Evolutionary conservation across 2,888 invertebrate species (phyloP).

Genomic region (Dexiosoma caninum): DNA sequence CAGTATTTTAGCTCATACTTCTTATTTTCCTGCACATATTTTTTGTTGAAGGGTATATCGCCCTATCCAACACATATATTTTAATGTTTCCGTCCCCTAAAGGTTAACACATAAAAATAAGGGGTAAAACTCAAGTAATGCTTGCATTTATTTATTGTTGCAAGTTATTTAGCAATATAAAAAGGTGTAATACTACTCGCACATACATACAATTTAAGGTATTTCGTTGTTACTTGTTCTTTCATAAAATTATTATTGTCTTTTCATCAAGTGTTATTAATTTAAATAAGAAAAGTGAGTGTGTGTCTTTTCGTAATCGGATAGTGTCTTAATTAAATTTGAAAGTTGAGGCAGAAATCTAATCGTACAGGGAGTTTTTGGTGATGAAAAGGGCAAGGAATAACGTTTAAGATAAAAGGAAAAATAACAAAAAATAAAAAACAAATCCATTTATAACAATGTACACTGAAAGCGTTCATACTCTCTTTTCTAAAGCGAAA

Average conservation of each 20-base stretch:
- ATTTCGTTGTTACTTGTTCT: constrained; percentile 46
- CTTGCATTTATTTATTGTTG: constrained; percentile 43
- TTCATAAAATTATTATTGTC: constrained; percentile 62
- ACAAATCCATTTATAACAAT: too few species aligned
- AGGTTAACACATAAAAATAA: constrained; percentile 52
- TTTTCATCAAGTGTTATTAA: constrained; percentile 63
- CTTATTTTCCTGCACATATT: not conserved
- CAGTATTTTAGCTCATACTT: constrained; percentile 8
- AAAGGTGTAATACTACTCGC: constrained; percentile 50
- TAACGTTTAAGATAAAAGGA: too few species aligned
- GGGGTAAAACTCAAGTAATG: constrained; percentile 42
- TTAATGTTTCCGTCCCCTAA: constrained; percentile 49
- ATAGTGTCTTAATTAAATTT: constrained; percentile 50
- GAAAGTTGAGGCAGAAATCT: not conserved
- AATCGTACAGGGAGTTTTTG: not conserved
- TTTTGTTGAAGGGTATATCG: constrained; percentile 33
- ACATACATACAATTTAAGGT: constrained; percentile 49
- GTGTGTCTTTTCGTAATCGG: constrained; percentile 33
- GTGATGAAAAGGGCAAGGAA: too few species aligned
- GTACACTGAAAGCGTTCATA: too few species aligned
- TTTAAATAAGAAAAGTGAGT: constrained; percentile 23
- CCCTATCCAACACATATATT: constrained; percentile 19
- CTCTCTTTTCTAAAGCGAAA: too few species aligned
- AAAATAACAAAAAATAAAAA: too few species aligned
- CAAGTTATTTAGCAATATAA: constrained; percentile 42